Evolutionary conservation across 2,113 vertebrate genomes (phyloP).

Genomic region (Vidua chalybeata): DNA sequence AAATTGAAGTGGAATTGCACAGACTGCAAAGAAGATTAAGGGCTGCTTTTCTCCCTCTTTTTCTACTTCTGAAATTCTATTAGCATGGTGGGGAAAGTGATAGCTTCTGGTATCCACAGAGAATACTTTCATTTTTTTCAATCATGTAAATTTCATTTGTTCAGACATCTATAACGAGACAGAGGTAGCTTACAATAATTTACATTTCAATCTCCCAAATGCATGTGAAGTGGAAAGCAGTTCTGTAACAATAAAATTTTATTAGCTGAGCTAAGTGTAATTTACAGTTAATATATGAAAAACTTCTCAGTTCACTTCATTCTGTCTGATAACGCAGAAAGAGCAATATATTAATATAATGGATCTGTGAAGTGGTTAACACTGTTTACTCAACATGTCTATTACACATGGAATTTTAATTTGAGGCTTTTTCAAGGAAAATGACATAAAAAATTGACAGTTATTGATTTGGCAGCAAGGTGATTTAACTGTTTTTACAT

Average conservation of each 20-base stretch:
- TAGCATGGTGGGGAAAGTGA: background rate
- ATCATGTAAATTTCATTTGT: slow-evolving; percentile 51
- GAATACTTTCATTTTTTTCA: slow-evolving; percentile 38
- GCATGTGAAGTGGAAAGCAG: slow-evolving; percentile 53
- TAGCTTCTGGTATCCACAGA: background rate
- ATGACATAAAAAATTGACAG: background rate
- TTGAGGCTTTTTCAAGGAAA: slow-evolving; percentile 11
- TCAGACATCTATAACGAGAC: slow-evolving; percentile 26
- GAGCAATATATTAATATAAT: slow-evolving; percentile 59
- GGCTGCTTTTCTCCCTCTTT: background rate
- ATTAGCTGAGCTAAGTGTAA: slow-evolving; percentile 58
- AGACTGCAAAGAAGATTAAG: background rate
- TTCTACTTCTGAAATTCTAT: background rate
- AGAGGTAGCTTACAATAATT: slow-evolving; percentile 58
- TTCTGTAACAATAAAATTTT: slow-evolving; percentile 59
- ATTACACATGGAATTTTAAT: background rate
- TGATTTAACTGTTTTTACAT: background rate
- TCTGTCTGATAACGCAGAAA: slow-evolving; percentile 49
- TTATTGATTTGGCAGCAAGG: background rate
- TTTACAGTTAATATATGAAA: slow-evolving; percentile 63
- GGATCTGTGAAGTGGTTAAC: slow-evolving; percentile 52
- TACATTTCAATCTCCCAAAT: slow-evolving; percentile 63
- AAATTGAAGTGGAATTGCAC: background rate
- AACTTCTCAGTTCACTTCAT: slow-evolving; percentile 53
- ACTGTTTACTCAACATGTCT: slow-evolving; percentile 44